Evolutionary conservation across 2,113 vertebrate species (phyloP).

Genomic region (Pontoporia blainvillei): DNA sequence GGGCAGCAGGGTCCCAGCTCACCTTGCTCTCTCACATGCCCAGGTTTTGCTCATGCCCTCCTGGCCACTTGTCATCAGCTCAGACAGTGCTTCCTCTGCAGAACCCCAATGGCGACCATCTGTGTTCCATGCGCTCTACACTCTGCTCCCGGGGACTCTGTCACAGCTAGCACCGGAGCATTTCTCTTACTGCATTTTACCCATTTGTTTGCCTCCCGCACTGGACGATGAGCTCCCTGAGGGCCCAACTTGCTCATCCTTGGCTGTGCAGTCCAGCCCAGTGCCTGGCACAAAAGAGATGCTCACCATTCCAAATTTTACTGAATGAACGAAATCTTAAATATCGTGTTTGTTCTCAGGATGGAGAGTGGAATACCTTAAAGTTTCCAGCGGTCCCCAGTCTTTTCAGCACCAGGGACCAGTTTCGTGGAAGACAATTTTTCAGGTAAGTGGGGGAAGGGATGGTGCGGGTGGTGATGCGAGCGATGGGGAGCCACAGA

Average conservation of each 20-base stretch:
- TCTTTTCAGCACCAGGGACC: too few species aligned
- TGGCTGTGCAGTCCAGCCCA: not conserved
- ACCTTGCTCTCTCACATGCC: not conserved
- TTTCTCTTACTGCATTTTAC: not conserved
- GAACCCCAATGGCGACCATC: not conserved
- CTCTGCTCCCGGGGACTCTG: not conserved
- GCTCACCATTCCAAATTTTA: not conserved
- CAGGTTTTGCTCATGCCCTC: not conserved
- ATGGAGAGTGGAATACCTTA: not conserved
- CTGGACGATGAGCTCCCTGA: not conserved
- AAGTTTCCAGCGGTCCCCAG: too few species aligned
- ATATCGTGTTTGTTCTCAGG: not conserved
- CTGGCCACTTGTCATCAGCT: not conserved
- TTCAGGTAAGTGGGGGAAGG: too few species aligned
- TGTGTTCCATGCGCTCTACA: not conserved
- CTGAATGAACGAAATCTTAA: not conserved
- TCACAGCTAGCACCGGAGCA: not conserved
- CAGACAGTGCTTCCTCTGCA: not conserved
- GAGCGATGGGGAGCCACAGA: too few species aligned
- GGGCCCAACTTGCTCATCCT: not conserved
- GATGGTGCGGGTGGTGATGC: too few species aligned
- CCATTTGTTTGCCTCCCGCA: rapidly evolving
- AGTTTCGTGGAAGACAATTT: too few species aligned
- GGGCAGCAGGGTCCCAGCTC: not conserved
- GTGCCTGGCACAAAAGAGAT: not conserved